Conservation (phyloP, 2,113 vertebrate genomes). For the Indri indri region DNA sequence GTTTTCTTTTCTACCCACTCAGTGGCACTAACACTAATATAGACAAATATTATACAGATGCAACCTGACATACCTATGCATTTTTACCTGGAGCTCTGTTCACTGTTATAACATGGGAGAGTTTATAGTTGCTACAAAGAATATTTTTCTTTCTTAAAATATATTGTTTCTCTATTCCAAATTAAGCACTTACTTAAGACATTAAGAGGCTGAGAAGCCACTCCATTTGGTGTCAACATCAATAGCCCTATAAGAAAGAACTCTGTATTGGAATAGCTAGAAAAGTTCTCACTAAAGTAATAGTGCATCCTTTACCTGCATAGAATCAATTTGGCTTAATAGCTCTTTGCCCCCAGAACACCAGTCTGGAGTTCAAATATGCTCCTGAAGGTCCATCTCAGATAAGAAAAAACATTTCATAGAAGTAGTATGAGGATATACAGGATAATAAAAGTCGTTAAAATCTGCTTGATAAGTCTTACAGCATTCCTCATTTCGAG, state of each 20-base stretch:
- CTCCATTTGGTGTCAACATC: conserved; percentile 64
- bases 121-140: conserved; percentile 67
- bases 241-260: conserved; percentile 65
- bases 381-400: conserved; percentile 53
- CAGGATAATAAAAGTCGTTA: conserved; percentile 33
- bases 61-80: conserved; percentile 44
- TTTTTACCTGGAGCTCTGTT: not conserved
- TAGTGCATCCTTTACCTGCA: conserved; percentile 27
- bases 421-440: not conserved
- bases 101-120: conserved; percentile 22
- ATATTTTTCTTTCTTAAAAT: conserved; percentile 69
- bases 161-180: conserved; percentile 57
- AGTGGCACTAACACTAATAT: conserved; percentile 41
- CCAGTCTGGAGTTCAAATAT: conserved; percentile 30
- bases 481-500: conserved; percentile 45
- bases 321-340: conserved; percentile 63
- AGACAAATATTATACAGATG: conserved; percentile 37
- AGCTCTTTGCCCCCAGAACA: conserved; percentile 56
- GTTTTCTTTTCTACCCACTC: conserved; percentile 44
- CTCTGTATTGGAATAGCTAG: conserved; percentile 49
- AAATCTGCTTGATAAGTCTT: not conserved
- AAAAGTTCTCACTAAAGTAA: conserved; percentile 18
- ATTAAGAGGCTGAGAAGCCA: conserved; percentile 56
- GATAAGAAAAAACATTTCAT: not conserved
- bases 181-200: conserved; percentile 72